phyloP scores from a whole-genome alignment of 2,113 vertebrate species.

The Gila orcuttii region DNA sequence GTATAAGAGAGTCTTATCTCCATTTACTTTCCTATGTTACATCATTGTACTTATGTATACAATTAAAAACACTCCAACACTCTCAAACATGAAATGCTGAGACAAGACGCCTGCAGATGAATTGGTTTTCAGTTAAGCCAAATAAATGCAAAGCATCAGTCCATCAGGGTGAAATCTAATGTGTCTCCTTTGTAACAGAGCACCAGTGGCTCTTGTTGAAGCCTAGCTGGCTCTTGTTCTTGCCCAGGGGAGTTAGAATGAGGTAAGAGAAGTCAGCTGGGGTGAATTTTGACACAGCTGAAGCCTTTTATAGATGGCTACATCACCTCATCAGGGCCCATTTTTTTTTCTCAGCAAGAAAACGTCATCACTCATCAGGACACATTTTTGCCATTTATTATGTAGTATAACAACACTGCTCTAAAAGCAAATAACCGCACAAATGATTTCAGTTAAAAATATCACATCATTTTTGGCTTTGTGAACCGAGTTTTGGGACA shows the following conservation, averaged over 20 bases:
- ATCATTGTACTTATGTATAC: conserved; percentile 8
- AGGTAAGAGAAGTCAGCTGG: conserved; percentile 36
- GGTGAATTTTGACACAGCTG: conserved; percentile 35
- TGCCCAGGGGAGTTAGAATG: conserved; percentile 7
- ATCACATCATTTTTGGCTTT: neutral
- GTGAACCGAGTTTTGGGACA: neutral
- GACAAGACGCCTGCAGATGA: neutral
- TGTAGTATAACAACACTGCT: neutral
- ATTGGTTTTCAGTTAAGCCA: neutral
- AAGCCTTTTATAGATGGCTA: conserved; percentile 37
- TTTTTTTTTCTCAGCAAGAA: conserved; percentile 24
- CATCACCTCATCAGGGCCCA: conserved; percentile 29
- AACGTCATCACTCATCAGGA: conserved; percentile 35
- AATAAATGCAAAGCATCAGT: conserved; percentile 29
- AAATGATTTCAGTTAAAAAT: neutral
- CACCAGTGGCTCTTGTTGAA: neutral
- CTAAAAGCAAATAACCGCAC: neutral
- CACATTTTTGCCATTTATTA: conserved; percentile 26
- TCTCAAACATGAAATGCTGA: neutral
- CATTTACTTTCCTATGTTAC: neutral
- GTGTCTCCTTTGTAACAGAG: conserved; percentile 8
- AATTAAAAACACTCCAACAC: neutral
- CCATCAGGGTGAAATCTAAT: neutral
- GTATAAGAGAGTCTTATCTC: neutral
- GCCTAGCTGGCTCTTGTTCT: conserved; percentile 8